Evolutionary conservation across 2,113 vertebrate species (phyloP), one percentile per base, ranked within the genome.

Genomic region (Camelus dromedarius): DNA sequence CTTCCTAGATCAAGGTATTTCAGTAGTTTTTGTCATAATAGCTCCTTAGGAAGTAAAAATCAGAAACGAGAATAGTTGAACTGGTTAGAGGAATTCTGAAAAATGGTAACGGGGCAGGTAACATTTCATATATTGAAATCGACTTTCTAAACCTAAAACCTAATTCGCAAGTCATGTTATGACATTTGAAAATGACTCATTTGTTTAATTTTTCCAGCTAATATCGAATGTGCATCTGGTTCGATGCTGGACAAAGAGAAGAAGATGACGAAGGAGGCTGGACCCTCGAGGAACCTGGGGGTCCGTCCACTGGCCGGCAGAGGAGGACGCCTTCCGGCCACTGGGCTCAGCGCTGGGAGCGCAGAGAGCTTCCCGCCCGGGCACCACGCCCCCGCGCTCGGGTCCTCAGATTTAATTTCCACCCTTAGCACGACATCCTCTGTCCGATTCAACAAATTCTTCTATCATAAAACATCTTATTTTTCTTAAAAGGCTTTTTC

Each of bases 91-190:
- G 26, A 77, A 38, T 11, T 76, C 2, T 72, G 66, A 38, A 42
- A 85, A 67, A 16, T 4, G 50, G 13, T 70, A 42, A 84, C 15
- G 62, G 18, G 20, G 5, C n/a, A 67, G 28, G 22, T 54, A 66
- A 95, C 32, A 64, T 72, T 46, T 35, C 84, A 69, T 86, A 60
- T 76, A 93, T 75, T 96, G 72, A 95, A 85, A 73, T 48, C 8
- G n/a, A 32, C n/a, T 54, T 54, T 5, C 67, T 91, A 64, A 89
- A 64, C 35, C 35, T 90, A 58, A 92, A 87, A 35, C 22, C 22
- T n/a, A 62, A 81, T 77, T 77, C 48, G 75, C 67, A 62, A 13
- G 10, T 46, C 75, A 89, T 50, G 20, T 58, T 60, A 77, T 16
- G 42, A 85, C 50, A 89, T 76, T 46, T 82, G 14, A 60, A 90